phyloP scores from a whole-genome alignment of 2,888 invertebrate species.

The Caenorhabditis plicata region DNA sequence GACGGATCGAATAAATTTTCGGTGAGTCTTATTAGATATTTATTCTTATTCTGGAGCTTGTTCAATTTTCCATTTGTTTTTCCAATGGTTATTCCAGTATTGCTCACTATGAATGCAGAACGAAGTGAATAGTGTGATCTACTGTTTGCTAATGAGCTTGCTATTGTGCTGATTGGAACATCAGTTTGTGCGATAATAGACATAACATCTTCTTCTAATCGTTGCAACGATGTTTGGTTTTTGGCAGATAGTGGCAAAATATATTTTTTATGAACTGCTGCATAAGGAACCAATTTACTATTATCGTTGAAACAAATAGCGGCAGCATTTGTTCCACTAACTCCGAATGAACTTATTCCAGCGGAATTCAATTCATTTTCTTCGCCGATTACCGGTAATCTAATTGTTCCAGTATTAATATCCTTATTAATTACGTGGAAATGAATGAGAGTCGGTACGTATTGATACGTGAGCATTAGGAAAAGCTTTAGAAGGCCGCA shows the following conservation, averaged over 20 bases:
- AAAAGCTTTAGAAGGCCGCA: conserved; percentile 54
- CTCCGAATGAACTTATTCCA: conserved; percentile 62
- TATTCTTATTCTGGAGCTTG: conserved; percentile 17
- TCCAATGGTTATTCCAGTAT: conserved; percentile 9
- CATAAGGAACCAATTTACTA: conserved; percentile 20
- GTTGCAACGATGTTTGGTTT: conserved; percentile 39
- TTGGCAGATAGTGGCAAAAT: conserved; percentile 53
- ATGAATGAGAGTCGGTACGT: conserved; percentile 51
- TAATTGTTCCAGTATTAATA: conserved; percentile 41
- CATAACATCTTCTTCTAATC: conserved; percentile 20
- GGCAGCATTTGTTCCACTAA: conserved; percentile 62
- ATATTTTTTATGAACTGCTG: conserved; percentile 20
- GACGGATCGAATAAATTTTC: conserved; percentile 1
- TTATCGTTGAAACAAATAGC: conserved; percentile 38
- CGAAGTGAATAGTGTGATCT: conserved; percentile 22
- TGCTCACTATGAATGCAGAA: conserved; percentile 18
- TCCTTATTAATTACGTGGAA: conserved; percentile 55
- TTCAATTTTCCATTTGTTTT: conserved; percentile 23
- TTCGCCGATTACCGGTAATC: conserved; percentile 47
- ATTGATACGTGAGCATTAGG: conserved; percentile 45
- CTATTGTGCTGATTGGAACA: conserved; percentile 16
- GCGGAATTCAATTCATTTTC: conserved; percentile 36
- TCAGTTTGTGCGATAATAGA: conserved; percentile 20
- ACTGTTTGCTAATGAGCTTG: conserved; percentile 18
- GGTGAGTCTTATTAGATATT: conserved; percentile 9